Conservation (phyloP, 2,797 vertebrate genomes). For the Thripadectes ignobilis region DNA sequence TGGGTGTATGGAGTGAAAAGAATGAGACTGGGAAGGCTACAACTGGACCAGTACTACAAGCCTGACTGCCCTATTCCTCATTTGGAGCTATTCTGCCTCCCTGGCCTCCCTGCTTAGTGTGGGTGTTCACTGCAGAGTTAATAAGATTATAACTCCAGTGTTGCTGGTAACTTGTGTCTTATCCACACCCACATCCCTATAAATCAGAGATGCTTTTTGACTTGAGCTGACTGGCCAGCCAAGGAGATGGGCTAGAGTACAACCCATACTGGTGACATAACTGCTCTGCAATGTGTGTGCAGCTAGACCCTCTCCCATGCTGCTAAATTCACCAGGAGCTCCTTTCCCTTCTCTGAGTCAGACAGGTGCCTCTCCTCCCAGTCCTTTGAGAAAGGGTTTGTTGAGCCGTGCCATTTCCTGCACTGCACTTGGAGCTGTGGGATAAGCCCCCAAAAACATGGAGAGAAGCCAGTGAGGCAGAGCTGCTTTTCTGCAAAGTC, state of each 20-base stretch:
- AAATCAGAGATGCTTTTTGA: neutral
- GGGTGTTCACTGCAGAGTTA: conserved; percentile 34
- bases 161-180: conserved; percentile 27
- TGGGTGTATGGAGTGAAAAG: neutral
- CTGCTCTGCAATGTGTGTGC: neutral
- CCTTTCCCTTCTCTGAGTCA: neutral
- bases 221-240: neutral
- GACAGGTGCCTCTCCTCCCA: neutral
- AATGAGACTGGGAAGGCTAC: neutral
- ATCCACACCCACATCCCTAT: conserved; percentile 25
- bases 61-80: neutral
- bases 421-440: neutral
- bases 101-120: neutral
- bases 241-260: conserved; percentile 2
- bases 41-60: neutral
- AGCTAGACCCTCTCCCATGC: neutral
- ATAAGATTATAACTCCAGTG: conserved; percentile 21
- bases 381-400: neutral
- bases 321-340: neutral
- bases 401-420: neutral
- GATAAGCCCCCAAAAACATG: neutral
- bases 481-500: neutral
- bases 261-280: conserved; percentile 9
- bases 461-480: neutral
- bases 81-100: neutral